Evolutionary conservation across 1,140 invertebrate species (phyloP).

Genomic region (Dysdera silvatica): DNA sequence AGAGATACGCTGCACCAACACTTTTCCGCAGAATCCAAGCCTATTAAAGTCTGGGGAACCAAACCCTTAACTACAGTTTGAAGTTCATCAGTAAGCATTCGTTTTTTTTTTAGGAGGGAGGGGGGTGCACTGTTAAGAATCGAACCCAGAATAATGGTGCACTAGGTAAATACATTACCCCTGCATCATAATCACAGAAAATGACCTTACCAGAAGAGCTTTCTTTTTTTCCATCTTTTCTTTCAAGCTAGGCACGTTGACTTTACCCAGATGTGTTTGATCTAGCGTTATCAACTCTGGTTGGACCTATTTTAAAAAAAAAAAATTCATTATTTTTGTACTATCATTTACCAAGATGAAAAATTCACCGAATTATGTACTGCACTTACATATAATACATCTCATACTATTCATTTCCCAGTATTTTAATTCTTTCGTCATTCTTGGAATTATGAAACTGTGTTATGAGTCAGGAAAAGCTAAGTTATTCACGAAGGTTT

Average conservation of each 20-base stretch:
- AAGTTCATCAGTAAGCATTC: no score
- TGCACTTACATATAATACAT: background rate
- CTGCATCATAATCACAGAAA: no score
- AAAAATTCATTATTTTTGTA: background rate
- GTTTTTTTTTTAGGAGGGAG: no score
- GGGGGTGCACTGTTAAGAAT: no score
- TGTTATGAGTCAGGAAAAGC: background rate
- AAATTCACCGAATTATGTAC: constrained; percentile 1
- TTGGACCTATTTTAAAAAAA: constrained; percentile 57
- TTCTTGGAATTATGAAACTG: background rate
- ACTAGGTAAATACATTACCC: no score
- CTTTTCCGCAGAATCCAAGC: no score
- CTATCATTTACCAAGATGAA: constrained; percentile 6
- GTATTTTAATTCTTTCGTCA: constrained; percentile 22
- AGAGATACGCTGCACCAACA: no score
- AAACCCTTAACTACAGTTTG: no score
- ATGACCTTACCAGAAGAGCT: constrained; percentile 60
- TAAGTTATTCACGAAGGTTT: background rate
- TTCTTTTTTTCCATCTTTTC: constrained; percentile 72
- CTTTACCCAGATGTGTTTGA: constrained; percentile 52
- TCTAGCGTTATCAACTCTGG: constrained; percentile 86
- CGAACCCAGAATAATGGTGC: no score
- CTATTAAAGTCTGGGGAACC: no score
- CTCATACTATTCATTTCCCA: background rate
- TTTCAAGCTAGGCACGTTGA: constrained; percentile 59